phyloP scores from a whole-genome alignment of 2,797 vertebrate species.

The Takifugu rubripes region DNA sequence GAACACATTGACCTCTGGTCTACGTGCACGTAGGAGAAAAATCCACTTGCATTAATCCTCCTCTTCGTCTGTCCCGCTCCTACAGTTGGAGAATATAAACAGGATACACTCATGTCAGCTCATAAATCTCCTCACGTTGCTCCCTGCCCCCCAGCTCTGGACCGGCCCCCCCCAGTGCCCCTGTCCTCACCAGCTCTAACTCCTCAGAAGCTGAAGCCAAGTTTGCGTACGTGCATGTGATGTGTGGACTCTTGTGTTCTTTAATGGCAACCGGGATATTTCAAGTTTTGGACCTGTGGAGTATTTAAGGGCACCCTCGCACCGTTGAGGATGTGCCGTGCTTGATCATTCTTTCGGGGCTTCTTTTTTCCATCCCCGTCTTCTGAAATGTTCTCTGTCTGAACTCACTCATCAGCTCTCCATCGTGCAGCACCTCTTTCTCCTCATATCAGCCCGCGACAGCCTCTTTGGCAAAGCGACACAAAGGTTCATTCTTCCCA shows the following conservation, averaged over 20 bases:
- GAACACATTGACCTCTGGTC: conserved; percentile 48
- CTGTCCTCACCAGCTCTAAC: conserved; percentile 30
- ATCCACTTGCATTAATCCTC: conserved; percentile 34
- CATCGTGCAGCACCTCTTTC: conserved; percentile 17
- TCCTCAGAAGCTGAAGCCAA: conserved; percentile 34
- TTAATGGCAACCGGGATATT: too few species aligned
- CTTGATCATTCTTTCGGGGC: conserved; percentile 17
- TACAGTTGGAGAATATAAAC: conserved; percentile 71
- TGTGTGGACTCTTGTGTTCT: too few species aligned
- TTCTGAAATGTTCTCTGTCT: conserved; percentile 7
- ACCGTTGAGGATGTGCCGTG: neutral
- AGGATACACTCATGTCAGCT: conserved; percentile 77
- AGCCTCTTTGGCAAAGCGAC: conserved; percentile 16
- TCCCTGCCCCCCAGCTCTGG: conserved; percentile 54
- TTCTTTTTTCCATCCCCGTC: conserved; percentile 6
- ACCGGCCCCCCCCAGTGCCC: conserved; percentile 49
- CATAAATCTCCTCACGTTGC: conserved; percentile 70
- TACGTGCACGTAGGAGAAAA: conserved; percentile 11
- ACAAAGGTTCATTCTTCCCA: conserved; percentile 31
- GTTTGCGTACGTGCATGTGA: conserved; percentile 7
- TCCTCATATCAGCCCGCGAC: conserved; percentile 14
- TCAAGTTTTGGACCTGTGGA: too few species aligned
- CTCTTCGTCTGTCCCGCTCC: conserved; percentile 22
- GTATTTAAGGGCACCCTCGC: neutral
- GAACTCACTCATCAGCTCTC: conserved; percentile 25